Evolutionary conservation across 2,888 invertebrate species (phyloP), one percentile per base, ranked within the genome.

Genomic region (Synanthedon myopaeformis): DNA sequence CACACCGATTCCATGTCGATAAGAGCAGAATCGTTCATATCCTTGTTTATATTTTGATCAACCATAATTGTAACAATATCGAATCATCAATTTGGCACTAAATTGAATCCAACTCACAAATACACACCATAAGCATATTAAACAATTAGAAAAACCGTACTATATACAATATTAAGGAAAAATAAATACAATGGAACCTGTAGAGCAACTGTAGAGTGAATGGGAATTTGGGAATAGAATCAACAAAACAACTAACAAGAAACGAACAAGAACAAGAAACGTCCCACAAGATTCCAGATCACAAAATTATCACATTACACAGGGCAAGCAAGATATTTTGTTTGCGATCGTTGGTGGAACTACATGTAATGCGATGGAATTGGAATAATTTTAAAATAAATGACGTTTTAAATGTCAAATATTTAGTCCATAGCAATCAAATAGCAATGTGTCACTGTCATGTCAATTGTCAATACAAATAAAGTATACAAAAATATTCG

Each of bases 11-110:
- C 84, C 72, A 90, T 80, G 81, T 90, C 89, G 67, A 91, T 89
- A 65, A 89, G 79, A 71, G 89, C 89, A 72, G 72, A 77, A 77
- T 85, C 85, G 73, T 78, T 74, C 86, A 87, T 85, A 85, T 84
- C 85, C 84, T 87, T 85, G 86, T 87, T 85, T 87, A 83, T 85
- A 85, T 86, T 86, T 82, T 84, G 82, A 82, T 83, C 80, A 82
- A 68, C 64, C 74, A 35, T 35, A 35, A 35, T 35, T 19, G 72
- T 82, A 76, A 70, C 74, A 74, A 69, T 69, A 67, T 64, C 67
- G 70, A 79, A 69, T 79, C 86, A 86, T 84, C 72, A 82, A 87
- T 86, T 87, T 87, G 86, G 86, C 86, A 87, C 87, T 79, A 72
- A 66, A 87, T 86, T 79, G 72, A 66, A 63, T 61, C 72, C 74